Evolutionary conservation across 2,888 invertebrate genomes (phyloP).

Genomic region (Danaus chrysippus): DNA sequence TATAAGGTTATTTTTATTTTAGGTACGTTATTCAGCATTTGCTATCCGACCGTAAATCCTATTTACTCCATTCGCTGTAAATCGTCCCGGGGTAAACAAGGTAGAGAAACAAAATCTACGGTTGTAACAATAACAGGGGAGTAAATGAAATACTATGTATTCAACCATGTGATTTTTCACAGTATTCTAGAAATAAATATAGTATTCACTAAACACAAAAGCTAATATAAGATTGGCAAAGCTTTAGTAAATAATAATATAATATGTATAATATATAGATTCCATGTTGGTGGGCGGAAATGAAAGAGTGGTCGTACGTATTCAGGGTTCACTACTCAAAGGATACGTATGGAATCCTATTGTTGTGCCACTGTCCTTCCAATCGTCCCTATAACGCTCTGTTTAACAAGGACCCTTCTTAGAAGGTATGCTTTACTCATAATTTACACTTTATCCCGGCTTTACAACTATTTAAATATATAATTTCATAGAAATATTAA

Average conservation of each 20-base stretch:
- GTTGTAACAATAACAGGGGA: conserved; percentile 32
- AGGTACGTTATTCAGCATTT: conserved; percentile 21
- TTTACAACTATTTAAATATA: too few species aligned
- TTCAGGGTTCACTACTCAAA: conserved; percentile 1
- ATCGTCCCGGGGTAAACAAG: conserved; percentile 32
- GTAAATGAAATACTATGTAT: conserved; percentile 15
- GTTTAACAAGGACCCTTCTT: background rate
- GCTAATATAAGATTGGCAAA: background rate
- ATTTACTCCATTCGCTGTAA: conserved; percentile 30
- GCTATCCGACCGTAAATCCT: conserved; percentile 39
- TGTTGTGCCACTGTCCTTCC: conserved; percentile 1
- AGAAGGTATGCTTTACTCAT: too few species aligned
- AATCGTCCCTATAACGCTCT: background rate
- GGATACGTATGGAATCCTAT: background rate
- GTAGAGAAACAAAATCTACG: conserved; percentile 17
- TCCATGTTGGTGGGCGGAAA: background rate
- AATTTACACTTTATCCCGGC: too few species aligned
- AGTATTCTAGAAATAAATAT: background rate
- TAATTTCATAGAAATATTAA: too few species aligned
- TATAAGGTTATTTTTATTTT: conserved; percentile 14
- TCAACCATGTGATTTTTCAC: background rate
- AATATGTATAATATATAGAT: too few species aligned
- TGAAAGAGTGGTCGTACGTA: background rate
- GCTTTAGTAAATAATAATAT: background rate
- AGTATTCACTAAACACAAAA: background rate